Conservation (phyloP, 1,140 invertebrate species). For the Drosophila pachea region DNA sequence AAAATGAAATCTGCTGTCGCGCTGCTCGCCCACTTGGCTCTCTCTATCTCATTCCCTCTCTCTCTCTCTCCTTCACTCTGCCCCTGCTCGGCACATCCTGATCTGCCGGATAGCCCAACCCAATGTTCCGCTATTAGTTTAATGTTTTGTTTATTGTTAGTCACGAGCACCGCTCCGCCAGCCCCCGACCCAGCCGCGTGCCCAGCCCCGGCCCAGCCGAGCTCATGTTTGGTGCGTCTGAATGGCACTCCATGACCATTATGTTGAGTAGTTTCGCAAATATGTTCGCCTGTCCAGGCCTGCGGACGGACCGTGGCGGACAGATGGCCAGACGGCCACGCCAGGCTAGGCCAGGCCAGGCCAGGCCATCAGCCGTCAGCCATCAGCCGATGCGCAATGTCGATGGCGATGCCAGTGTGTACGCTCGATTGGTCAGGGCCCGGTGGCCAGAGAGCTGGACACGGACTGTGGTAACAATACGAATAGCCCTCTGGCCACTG, state of each 20-base stretch:
- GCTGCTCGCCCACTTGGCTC: constrained; percentile 10
- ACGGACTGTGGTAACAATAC: constrained; percentile 46
- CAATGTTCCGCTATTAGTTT: constrained; percentile 70
- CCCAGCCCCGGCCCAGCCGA: neutral
- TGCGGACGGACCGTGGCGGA: constrained; percentile 13
- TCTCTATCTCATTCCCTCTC: neutral
- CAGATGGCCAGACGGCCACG: too few species aligned
- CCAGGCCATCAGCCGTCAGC: constrained; percentile 21
- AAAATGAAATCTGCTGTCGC: constrained; percentile 39
- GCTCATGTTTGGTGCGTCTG: constrained; percentile 61
- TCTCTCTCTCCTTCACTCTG: too few species aligned
- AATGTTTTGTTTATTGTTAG: constrained; percentile 76
- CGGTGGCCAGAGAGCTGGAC: constrained; percentile 42
- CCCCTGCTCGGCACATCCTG: neutral
- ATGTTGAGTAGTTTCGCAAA: constrained; percentile 73
- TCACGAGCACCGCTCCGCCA: constrained; percentile 42
- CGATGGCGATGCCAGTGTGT: constrained; percentile 44
- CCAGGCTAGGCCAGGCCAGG: too few species aligned
- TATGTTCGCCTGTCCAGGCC: constrained; percentile 43
- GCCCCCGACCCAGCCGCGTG: neutral
- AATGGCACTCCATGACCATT: constrained; percentile 72
- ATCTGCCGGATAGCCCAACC: constrained; percentile 19
- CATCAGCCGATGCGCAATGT: constrained; percentile 6
- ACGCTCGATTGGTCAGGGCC: constrained; percentile 58
- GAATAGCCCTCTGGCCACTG: constrained; percentile 31